phyloP scores from a whole-genome alignment of 2,113 vertebrate species.

The human region GRCh38 chr1:152396501-152397000 shows the following conservation, averaged over 20 bases:
- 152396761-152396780: not conserved
- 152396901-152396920: not conserved
- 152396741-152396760: not conserved
- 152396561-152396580: not conserved
- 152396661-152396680: not conserved
- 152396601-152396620: not conserved
- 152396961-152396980: not conserved
- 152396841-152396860: not conserved
- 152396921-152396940: not conserved
- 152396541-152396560: not conserved
- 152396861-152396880: not conserved
- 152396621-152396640: not conserved
- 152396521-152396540: not conserved
- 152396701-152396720: not conserved
- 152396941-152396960: not conserved
- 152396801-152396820: not conserved
- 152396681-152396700: not conserved
- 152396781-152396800: not conserved
- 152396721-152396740: not conserved
- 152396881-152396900: not conserved
- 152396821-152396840: not conserved
- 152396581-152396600: not conserved
- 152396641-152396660: not conserved
- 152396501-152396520: not conserved
- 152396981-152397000: not conserved